Conservation (phyloP, 2,888 invertebrate species). For the Romanomermis culicivorax region DNA sequence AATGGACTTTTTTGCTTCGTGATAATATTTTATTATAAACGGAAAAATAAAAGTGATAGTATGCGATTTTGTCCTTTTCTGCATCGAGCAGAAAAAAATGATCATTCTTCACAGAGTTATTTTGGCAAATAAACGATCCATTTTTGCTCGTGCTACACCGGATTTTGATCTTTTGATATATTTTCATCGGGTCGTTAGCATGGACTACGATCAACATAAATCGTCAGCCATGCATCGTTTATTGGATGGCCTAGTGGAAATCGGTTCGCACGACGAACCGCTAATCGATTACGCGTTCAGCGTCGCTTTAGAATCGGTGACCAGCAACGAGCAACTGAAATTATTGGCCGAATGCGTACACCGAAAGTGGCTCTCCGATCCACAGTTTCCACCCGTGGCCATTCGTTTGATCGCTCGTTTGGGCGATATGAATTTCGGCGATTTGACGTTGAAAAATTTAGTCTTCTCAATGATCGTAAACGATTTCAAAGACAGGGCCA, state of each 20-base stretch:
- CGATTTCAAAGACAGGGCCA: constrained; percentile 7
- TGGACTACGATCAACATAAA: no score
- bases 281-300: constrained; percentile 1
- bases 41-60: no score
- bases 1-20: no score
- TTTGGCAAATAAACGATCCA: no score
- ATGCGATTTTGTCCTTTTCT: no score
- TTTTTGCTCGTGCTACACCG: no score
- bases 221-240: no score
- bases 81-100: no score
- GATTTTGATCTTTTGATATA: no score
- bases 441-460: not conserved
- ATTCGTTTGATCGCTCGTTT: constrained; percentile 4
- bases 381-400: constrained; percentile 8
- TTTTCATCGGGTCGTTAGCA: no score
- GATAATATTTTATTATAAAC: no score
- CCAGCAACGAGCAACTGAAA: not conserved
- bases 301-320: not conserved
- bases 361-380: constrained; percentile 8
- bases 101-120: no score
- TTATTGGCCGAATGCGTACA: constrained; percentile 9
- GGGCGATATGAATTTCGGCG: not conserved
- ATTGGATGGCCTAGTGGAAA: not conserved
- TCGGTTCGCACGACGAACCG: not conserved
- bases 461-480: constrained; percentile 3